Evolutionary conservation across 2,797 vertebrate genomes (phyloP).

Genomic region (Sparus aurata): DNA sequence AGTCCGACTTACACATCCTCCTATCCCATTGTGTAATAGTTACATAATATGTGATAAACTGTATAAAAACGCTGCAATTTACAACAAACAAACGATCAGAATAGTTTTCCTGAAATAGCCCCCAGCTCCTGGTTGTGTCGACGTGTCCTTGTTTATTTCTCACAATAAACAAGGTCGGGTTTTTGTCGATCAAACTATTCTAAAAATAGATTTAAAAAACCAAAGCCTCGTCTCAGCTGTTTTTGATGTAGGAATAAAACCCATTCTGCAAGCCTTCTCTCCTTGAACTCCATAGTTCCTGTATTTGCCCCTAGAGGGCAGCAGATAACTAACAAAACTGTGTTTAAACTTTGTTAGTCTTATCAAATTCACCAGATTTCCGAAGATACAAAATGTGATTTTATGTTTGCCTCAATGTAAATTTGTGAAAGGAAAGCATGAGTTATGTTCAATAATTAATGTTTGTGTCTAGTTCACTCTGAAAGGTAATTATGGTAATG

Average conservation of each 20-base stretch:
- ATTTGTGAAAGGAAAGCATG: no score
- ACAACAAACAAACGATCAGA: neutral
- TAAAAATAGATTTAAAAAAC: neutral
- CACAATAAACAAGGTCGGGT: neutral
- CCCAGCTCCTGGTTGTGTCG: neutral
- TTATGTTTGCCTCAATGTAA: neutral
- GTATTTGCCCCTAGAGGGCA: slow-evolving; percentile 44
- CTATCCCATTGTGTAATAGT: neutral
- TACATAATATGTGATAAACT: neutral
- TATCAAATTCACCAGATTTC: no score
- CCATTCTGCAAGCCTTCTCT: neutral
- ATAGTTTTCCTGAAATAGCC: neutral
- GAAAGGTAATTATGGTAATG: no score
- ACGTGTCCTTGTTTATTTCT: neutral
- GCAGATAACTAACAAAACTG: neutral
- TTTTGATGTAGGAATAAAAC: neutral
- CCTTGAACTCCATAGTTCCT: neutral
- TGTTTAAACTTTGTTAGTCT: no score
- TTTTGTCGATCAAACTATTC: neutral
- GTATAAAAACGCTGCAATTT: neutral
- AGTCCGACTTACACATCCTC: neutral
- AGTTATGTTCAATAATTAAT: no score
- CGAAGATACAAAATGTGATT: neutral
- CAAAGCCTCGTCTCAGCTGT: neutral
- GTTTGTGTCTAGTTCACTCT: no score